Evolutionary conservation across 2,113 vertebrate genomes (phyloP).

Genomic region (Gopherus evgoodei): DNA sequence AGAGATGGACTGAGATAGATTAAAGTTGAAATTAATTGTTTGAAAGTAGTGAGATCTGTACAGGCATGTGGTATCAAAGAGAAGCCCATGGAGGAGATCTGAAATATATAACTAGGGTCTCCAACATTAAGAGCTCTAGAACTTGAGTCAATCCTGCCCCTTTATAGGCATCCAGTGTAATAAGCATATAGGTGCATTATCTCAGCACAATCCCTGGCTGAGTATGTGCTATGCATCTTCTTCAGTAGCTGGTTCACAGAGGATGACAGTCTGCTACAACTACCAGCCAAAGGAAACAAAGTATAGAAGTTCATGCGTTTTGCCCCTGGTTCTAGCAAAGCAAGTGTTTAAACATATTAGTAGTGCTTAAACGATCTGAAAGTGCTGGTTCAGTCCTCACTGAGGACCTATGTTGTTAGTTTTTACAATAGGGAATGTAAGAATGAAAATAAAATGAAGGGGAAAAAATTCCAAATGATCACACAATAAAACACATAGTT

Average conservation of each 20-base stretch:
- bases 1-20: accelerated
- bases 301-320: accelerated
- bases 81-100: neutral
- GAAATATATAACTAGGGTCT: neutral
- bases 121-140: neutral
- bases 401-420: neutral
- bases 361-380: neutral
- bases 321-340: neutral
- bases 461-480: neutral
- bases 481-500: neutral
- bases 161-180: neutral
- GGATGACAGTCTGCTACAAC: neutral
- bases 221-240: neutral
- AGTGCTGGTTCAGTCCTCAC: neutral
- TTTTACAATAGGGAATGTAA: neutral
- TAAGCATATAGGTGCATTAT: neutral
- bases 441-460: neutral
- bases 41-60: neutral
- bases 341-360: neutral
- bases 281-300: neutral
- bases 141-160: neutral
- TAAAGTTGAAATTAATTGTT: neutral
- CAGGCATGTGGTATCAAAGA: neutral
- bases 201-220: neutral
- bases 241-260: neutral